Base-by-base conservation (phyloP, 2,888 invertebrate species). In the Lysandra bellargus region DNA sequence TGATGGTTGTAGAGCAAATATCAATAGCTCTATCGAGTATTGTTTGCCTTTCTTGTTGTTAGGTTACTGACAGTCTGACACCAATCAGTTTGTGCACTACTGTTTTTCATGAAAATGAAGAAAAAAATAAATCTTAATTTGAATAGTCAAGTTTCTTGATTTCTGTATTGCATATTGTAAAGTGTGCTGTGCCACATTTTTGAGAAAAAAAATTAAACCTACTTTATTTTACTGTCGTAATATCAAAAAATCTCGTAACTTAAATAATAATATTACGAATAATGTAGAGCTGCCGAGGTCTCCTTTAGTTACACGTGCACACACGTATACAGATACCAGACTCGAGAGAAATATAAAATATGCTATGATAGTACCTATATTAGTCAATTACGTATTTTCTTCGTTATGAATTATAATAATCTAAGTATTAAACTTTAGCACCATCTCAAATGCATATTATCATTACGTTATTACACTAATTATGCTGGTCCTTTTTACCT, bases 41-140 rank as follows among this genome's bases (percentile, higher is more conserved):
- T 69, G 33, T 69, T 69, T 69, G 14, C 69, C 69, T 14, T 69
- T 1, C 9, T 69, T 37, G 33, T 37, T 69, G 69, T 69, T 69
- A 33, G 17, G 69, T 69, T 69, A 69, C 69, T 69, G 69, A 37
- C 33, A 69, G 14, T 33, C 69, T 69, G 69, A 37, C 33, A 69
- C 33, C 14, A 33, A 33, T 69, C 14, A 37, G 17, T 30, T 30
- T 30, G 12, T 30, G 6, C n/a, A 64, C 30, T 12, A 17, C 7
- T 30, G 23, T 30, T 64, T 64, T 30, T 64, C 64, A 2, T 30
- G 23, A 64, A 1, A 64, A 64, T 33, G 9, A 64, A 64, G 30
- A 12, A 23, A 64, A 12, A 3, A 64, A 12, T 30, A 64, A 64
- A 64, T 30, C 12, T 33, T 64, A 33, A 33, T 64, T 30, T 30